Evolutionary conservation across 1,140 invertebrate species (phyloP).

Genomic region (Plodia interpunctella): DNA sequence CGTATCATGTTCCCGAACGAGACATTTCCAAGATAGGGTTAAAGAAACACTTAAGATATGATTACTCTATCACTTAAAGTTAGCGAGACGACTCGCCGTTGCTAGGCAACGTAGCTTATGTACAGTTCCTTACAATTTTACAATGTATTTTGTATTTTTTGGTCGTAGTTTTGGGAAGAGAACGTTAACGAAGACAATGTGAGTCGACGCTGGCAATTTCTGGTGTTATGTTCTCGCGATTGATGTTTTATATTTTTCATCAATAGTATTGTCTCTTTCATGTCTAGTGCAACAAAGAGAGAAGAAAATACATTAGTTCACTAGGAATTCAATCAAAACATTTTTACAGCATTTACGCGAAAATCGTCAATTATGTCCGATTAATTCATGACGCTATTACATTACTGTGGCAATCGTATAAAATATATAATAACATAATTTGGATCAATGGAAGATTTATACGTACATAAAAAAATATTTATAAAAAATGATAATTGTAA

Average conservation of each 20-base stretch:
- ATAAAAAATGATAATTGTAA: background rate
- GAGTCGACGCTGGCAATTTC: background rate
- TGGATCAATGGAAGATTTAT: background rate
- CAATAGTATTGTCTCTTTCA: background rate
- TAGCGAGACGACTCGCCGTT: slow-evolving; percentile 30
- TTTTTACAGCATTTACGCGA: too few species aligned
- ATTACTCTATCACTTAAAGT: slow-evolving; percentile 58
- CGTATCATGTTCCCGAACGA: slow-evolving; percentile 44
- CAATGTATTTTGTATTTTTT: slow-evolving; percentile 58
- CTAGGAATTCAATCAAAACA: too few species aligned
- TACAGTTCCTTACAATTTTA: slow-evolving; percentile 50
- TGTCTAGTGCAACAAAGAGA: background rate
- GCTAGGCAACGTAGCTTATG: slow-evolving; percentile 47
- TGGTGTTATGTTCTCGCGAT: background rate
- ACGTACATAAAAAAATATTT: background rate
- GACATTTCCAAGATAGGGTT: slow-evolving; percentile 33
- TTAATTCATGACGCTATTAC: too few species aligned
- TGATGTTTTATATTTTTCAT: background rate
- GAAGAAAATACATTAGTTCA: background rate
- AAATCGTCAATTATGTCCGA: too few species aligned
- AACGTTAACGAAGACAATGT: slow-evolving; percentile 32
- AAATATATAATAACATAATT: background rate
- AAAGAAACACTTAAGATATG: slow-evolving; percentile 67
- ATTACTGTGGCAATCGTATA: background rate
- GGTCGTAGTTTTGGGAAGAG: slow-evolving; percentile 58